These are phyloP conservation scores for Sebastes oblongus DNA, from an alignment of 2,797 vertebrate species.

Conservation along the genomic window DNA sequence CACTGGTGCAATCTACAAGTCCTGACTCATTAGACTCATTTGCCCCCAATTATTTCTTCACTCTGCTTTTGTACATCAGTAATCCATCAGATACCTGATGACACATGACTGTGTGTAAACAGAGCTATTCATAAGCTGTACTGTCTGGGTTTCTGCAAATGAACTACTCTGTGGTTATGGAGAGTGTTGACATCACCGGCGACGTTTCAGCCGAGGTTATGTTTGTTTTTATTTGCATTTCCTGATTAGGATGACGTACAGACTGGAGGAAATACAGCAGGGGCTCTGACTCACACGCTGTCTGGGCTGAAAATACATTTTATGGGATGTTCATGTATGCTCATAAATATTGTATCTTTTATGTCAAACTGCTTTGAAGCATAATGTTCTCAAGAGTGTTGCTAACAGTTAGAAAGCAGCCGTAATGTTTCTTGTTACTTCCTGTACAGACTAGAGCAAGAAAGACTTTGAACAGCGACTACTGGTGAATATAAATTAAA, in stretches of 20 bases:
- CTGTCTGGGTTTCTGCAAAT: not conserved
- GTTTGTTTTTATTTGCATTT: constrained; percentile 25
- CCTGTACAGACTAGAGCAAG: not conserved
- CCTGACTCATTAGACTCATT: not conserved
- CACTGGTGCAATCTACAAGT: not conserved
- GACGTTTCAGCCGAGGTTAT: constrained; percentile 2
- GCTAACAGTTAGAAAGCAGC: not conserved
- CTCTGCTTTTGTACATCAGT: not conserved
- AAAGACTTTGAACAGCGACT: not conserved
- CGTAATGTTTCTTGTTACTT: not conserved
- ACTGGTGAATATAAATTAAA: not conserved
- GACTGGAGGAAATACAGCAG: not conserved
- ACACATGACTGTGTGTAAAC: too few species aligned
- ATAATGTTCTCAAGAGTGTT: not conserved
- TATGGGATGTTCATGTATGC: not conserved
- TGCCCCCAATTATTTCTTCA: not conserved
- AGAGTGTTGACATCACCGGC: constrained; percentile 14
- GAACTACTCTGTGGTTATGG: not conserved
- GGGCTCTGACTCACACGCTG: constrained; percentile 2
- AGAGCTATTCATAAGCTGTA: not conserved
- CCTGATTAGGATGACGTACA: constrained; percentile 2
- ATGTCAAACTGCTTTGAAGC: not conserved
- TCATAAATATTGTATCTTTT: not conserved
- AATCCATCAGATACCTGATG: not conserved
- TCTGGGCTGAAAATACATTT: not conserved